Conservation (phyloP, 2,888 invertebrate genomes). For the Melanophora roralis region DNA sequence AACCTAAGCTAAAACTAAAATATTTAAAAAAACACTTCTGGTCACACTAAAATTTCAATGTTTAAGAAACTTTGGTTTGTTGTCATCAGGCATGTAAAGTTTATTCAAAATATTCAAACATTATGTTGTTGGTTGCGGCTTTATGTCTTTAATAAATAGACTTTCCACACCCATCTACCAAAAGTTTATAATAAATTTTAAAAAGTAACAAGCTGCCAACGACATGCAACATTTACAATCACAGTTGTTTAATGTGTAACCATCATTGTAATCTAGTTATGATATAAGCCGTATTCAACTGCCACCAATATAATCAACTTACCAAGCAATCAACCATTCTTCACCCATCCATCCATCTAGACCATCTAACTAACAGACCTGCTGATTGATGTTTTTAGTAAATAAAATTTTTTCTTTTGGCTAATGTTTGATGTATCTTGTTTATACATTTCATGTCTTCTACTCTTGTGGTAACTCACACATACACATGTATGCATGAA, state of each 20-base stretch:
- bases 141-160: conserved; percentile 41
- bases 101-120: conserved; percentile 37
- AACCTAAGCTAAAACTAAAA: no score
- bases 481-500: no score
- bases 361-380: conserved; percentile 44
- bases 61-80: neutral
- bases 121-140: conserved; percentile 28
- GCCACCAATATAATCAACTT: conserved; percentile 48
- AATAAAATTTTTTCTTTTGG: conserved; percentile 56
- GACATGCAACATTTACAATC: conserved; percentile 53
- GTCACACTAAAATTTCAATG: neutral
- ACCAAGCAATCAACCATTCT: conserved; percentile 22
- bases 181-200: neutral
- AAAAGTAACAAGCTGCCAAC: conserved; percentile 10
- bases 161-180: conserved; percentile 48
- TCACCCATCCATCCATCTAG: conserved; percentile 18
- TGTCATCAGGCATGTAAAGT: conserved; percentile 40
- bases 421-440: conserved; percentile 20
- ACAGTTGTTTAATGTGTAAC: conserved; percentile 60
- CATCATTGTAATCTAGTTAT: conserved; percentile 51
- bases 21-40: no score
- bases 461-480: conserved; percentile 44
- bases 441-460: conserved; percentile 24
- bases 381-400: conserved; percentile 63
- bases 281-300: conserved; percentile 42